Conservation (phyloP, 2,797 vertebrate genomes). For the Sebastes flavidus region DNA sequence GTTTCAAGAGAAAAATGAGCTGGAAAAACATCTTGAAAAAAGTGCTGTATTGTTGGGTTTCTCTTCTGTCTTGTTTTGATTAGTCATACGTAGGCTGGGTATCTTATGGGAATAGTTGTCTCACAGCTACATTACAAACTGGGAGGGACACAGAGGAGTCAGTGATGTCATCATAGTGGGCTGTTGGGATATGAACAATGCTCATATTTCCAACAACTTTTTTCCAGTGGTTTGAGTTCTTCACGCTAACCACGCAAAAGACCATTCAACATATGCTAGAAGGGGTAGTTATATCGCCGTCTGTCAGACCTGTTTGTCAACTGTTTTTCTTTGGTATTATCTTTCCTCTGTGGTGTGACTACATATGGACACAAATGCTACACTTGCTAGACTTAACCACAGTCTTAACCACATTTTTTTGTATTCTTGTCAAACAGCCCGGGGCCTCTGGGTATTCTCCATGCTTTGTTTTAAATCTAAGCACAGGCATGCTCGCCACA, state of each 20-base stretch:
- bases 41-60: conserved; percentile 24
- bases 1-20: background rate
- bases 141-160: conserved; percentile 49
- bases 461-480: conserved; percentile 2
- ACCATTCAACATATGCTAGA: background rate
- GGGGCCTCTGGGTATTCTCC: background rate
- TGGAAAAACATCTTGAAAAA: conserved; percentile 20
- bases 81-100: conserved; percentile 55
- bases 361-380: conserved; percentile 20
- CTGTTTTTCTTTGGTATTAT: background rate
- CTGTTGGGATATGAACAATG: conserved; percentile 43
- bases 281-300: background rate
- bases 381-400: background rate
- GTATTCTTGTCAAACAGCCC: conserved; percentile 2
- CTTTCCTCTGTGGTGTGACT: background rate
- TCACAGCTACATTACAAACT: conserved; percentile 56
- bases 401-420: background rate
- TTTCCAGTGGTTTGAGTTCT: conserved; percentile 31
- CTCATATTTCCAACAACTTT: conserved; percentile 33
- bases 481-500: background rate
- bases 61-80: conserved; percentile 52
- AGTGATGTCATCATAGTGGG: conserved; percentile 54
- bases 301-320: conserved; percentile 1
- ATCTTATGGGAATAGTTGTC: conserved; percentile 60
- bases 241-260: background rate